Evolutionary conservation across 2,797 vertebrate genomes (phyloP), one percentile per base, ranked within the genome.

Genomic region (Urocyon cinereoargenteus): DNA sequence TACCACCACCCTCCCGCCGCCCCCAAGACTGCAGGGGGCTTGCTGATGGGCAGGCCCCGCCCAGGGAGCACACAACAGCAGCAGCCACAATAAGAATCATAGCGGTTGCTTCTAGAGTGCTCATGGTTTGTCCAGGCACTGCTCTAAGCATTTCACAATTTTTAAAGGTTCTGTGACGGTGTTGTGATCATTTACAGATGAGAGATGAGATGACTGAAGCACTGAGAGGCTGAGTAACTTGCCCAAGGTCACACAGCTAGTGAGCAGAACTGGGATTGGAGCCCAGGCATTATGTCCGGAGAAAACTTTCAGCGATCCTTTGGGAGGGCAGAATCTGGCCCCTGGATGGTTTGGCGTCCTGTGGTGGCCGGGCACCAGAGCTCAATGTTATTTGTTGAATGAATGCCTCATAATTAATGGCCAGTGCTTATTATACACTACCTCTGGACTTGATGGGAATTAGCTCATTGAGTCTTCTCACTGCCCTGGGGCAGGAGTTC

Each of bases 211-310:
- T 26, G 36, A 1, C 53, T 0, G 24, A 64, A 91, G 12, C 85
- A 62, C 87, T 45, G 90, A 96, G 87, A 82, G 31, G 72, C 21
- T 16, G 21, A 86, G 59, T 55, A n/a, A 73, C 55, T 53, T 86
- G 49, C 68, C 82, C 22, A 7, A 78, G 85, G 85, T 66, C 86
- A 81, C 87, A 90, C 84, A 97, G 96, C 85, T 62, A 57, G 72
- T 16, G 31, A 53, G 55, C 34, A 61, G 61, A 87, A n/a, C 36
- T 45, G 53, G 51, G 53, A 13, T 19, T 26, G 31, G 78, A 91
- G 61, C 31, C 57, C 61, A 59, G 57, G 24, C 53, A 0, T 57
- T 86, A 10, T 49, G 45, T 53, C 55, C 4, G 6, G 59, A 66
- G 73, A 61, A 66, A 36, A 66, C 36, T 12, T 51, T 12, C 78